Base-by-base conservation (phyloP, 2,113 vertebrate genomes). In the Motacilla alba region DNA sequence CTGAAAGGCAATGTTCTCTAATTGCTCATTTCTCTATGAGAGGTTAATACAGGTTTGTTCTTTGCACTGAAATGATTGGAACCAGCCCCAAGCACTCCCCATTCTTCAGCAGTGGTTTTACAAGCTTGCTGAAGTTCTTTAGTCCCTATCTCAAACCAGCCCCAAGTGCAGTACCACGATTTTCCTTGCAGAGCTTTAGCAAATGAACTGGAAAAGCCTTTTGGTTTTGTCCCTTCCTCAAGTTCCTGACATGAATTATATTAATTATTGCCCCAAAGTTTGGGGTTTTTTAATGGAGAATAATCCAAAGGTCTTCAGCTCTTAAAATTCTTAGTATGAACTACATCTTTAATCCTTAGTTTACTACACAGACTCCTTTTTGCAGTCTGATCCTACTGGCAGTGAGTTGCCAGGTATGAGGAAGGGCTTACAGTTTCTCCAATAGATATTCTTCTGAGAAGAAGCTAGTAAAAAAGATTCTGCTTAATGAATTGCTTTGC, bases 401-500 rank as follows among this genome's bases (percentile, higher is more conserved):
- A 84, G n/a, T 33, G 73, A 84, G 53, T 67, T 91, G 44, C 67
- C 49, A 68, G 56, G 12, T 11, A 2, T 8, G 18, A 59, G 59
- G 28, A 90, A 49, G 63, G 33, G 50, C n/a, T 80, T 63, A 37
- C 55, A 33, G 68, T 62, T 77, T 78, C 64, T 91, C 33, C n/a
- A 47, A n/a, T 4, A 70, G 72, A 26, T 39, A 3, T 24, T 86
- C 83, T 86, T 63, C 76, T 52, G 47, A 63, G 39, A 59, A 76
- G 67, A 85, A 87, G 37, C 27, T 30, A 46, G 55, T 78, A 80
- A 67, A 72, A 75, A 90, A 37, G 14, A 21, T 74, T 76, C 60
- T 78, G 27, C 63, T 92, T 90, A 92, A 95, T 87, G 17, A 83
- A 94, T 92, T 77, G 55, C 64, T 94, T 94, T 63, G 19, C 31